phyloP scores from a whole-genome alignment of 2,113 vertebrate genomes.

The Meles meles region DNA sequence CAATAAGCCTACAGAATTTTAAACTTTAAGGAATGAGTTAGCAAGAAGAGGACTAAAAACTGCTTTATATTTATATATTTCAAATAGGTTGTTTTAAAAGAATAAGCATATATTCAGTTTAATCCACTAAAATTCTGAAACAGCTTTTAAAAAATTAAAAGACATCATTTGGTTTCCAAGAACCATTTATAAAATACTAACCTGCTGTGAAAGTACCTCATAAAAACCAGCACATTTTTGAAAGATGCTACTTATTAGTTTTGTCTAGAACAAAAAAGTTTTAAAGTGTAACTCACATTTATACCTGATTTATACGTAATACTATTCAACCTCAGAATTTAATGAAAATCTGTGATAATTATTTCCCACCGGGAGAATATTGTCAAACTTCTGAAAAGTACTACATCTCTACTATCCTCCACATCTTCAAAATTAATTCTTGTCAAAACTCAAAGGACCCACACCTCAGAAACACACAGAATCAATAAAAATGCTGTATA shows the following conservation, averaged over 20 bases:
- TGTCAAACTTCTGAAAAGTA: not conserved
- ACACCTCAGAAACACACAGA: not conserved
- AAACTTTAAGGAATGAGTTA: not conserved
- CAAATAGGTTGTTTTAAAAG: not conserved
- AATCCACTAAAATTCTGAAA: conserved; percentile 35
- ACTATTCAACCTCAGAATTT: not conserved
- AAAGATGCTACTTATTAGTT: not conserved
- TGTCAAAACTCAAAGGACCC: conserved; percentile 2
- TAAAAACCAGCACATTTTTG: not conserved
- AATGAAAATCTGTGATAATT: not conserved
- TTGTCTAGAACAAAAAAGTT: conserved; percentile 9
- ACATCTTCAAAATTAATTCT: conserved; percentile 40
- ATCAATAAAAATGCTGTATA: not conserved
- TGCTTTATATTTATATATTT: conserved; percentile 6
- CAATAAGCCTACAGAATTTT: not conserved
- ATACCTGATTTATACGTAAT: not conserved
- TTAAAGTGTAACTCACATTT: not conserved
- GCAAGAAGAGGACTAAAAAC: not conserved
- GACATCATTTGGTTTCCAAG: not conserved
- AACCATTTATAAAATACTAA: conserved; percentile 41
- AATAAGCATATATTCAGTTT: not conserved
- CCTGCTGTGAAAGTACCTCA: not conserved
- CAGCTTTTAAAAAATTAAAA: not conserved
- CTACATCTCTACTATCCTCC: not conserved
- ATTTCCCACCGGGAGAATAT: not conserved